phyloP scores from a whole-genome alignment of 2,888 invertebrate species.

The Rhingia campestris region DNA sequence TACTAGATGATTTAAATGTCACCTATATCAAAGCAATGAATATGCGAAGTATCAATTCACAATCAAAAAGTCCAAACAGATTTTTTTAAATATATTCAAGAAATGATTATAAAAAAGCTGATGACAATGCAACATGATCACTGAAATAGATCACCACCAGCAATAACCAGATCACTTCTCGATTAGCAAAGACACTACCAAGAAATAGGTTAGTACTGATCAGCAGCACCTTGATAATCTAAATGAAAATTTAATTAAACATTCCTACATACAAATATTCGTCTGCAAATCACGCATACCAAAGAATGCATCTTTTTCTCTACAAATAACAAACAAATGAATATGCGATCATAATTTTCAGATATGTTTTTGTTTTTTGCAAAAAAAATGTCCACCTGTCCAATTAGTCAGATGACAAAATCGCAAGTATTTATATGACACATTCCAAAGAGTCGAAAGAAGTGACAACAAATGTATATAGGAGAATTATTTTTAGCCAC shows the following conservation, averaged over 20 bases:
- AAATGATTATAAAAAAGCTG: neutral
- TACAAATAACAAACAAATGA: neutral
- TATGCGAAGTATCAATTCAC: too few species aligned
- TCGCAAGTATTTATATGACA: constrained; percentile 59
- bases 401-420: constrained; percentile 74
- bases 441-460: constrained; percentile 65
- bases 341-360: too few species aligned
- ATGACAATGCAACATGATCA: neutral
- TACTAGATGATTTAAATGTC: too few species aligned
- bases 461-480: constrained; percentile 28
- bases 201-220: constrained; percentile 42
- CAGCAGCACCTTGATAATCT: constrained; percentile 29
- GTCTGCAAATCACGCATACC: constrained; percentile 38
- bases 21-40: too few species aligned
- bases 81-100: neutral
- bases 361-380: constrained; percentile 21
- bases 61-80: too few species aligned
- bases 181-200: neutral
- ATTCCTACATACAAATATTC: constrained; percentile 35
- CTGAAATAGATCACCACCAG: constrained; percentile 3
- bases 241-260: constrained; percentile 33
- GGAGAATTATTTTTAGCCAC: constrained; percentile 53
- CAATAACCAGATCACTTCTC: neutral
- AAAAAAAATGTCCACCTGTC: constrained; percentile 71
- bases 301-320: neutral